A percentile compares a stretch with the other conserved stretches of the same genome.
Evolutionary conservation across 2,888 invertebrate genomes (phyloP).

Genomic region (Diogma glabrata): DNA sequence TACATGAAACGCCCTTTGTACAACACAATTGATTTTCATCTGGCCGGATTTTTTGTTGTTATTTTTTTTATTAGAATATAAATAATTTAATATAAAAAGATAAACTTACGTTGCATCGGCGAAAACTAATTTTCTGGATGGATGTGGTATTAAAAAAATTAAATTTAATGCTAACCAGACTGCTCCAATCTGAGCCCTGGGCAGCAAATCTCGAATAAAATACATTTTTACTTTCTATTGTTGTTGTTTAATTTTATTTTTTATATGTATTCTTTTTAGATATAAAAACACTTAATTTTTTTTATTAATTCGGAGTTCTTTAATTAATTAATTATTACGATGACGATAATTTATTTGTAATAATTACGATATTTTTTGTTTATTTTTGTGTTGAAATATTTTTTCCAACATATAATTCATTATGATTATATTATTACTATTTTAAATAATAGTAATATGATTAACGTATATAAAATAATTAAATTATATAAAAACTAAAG

Average conservation of each 20-base stretch:
- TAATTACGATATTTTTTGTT: too few relatives aligned
- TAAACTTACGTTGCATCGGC: slow-evolving; percentile 37
- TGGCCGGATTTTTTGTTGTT: background rate
- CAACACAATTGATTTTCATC: slow-evolving; percentile 10
- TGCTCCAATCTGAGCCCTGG: slow-evolving; percentile 32
- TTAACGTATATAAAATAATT: slow-evolving; percentile 1
- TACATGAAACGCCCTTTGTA: slow-evolving; percentile 10
- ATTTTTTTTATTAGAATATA: background rate
- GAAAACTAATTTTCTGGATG: slow-evolving; percentile 31
- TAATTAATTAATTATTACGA: too few relatives aligned
- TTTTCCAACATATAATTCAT: too few relatives aligned
- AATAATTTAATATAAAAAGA: slow-evolving; percentile 2
- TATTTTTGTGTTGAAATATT: too few relatives aligned
- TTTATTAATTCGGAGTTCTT: slow-evolving; percentile 6
- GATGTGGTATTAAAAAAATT: slow-evolving; percentile 35
- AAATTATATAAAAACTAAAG: background rate
- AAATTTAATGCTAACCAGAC: slow-evolving; percentile 37
- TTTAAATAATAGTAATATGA: background rate
- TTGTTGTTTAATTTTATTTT: slow-evolving; percentile 1
- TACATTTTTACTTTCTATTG: slow-evolving; percentile 14
- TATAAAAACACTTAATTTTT: background rate
- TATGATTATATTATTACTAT: too few relatives aligned
- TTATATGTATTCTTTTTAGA: background rate
- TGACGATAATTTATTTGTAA: too few relatives aligned
- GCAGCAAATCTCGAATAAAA: slow-evolving; percentile 23